phyloP scores from a whole-genome alignment of 1,140 invertebrate genomes.

The Lepidostoma basale region DNA sequence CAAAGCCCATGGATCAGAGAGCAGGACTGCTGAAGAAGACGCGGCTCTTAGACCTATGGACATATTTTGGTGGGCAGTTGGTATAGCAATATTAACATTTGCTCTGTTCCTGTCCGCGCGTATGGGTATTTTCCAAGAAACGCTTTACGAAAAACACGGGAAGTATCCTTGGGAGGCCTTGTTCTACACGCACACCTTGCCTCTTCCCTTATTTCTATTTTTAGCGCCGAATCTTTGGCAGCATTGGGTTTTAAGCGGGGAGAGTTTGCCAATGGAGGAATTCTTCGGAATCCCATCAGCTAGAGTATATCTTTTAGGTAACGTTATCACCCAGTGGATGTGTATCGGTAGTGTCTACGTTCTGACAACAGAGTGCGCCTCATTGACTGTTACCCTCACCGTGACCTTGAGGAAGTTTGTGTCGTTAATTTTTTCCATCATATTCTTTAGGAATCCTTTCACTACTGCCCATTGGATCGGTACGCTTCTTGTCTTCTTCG shows the following conservation, averaged over 20 bases:
- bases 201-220: slow-evolving; percentile 84
- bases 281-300: slow-evolving; percentile 72
- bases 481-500: slow-evolving; percentile 87
- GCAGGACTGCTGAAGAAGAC: slow-evolving; percentile 56
- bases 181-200: slow-evolving; percentile 92
- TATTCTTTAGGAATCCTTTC: slow-evolving; percentile 95
- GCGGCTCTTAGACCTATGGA: slow-evolving; percentile 60
- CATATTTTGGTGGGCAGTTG: slow-evolving; percentile 83
- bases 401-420: slow-evolving; percentile 95
- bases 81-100: slow-evolving; percentile 84
- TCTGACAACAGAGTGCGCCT: slow-evolving; percentile 91
- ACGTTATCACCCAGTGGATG: slow-evolving; percentile 91
- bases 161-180: slow-evolving; percentile 95
- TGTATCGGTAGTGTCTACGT: slow-evolving; percentile 95
- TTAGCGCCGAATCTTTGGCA: slow-evolving; percentile 76
- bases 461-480: slow-evolving; percentile 93
- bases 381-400: slow-evolving; percentile 93
- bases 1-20: slow-evolving; percentile 56
- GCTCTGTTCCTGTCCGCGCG: slow-evolving; percentile 92
- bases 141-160: slow-evolving; percentile 82
- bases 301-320: slow-evolving; percentile 82
- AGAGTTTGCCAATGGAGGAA: slow-evolving; percentile 62
- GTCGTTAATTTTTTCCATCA: slow-evolving; percentile 92
- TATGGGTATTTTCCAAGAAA: slow-evolving; percentile 97
- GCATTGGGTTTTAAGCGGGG: slow-evolving; percentile 68